Evolutionary conservation across 1,140 invertebrate genomes (phyloP).

Genomic region (Apolygus lucorum): DNA sequence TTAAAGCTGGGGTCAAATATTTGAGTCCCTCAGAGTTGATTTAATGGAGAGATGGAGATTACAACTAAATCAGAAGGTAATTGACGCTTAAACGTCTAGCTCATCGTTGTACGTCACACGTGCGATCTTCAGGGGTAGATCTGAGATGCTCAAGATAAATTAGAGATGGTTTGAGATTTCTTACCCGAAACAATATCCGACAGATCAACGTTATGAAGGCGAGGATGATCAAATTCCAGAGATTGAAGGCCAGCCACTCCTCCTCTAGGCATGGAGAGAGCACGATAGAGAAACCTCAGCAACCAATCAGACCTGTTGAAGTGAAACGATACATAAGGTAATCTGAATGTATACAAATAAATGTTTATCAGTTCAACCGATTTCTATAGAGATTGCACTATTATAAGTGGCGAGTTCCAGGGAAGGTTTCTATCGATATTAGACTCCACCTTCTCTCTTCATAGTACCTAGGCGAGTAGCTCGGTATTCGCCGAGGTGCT

Average conservation of each 20-base stretch:
- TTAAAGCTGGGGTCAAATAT: too few relatives aligned
- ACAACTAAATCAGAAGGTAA: conserved; percentile 11
- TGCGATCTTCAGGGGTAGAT: neutral
- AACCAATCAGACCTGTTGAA: conserved; percentile 51
- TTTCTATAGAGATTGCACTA: too few relatives aligned
- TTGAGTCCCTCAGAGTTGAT: too few relatives aligned
- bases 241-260: conserved; percentile 54
- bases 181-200: conserved; percentile 46
- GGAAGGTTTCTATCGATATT: too few relatives aligned
- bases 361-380: neutral
- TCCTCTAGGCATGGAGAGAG: conserved; percentile 47
- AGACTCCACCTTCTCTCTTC: too few relatives aligned
- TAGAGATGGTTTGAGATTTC: conserved; percentile 14
- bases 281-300: conserved; percentile 57
- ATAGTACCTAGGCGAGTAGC: too few relatives aligned
- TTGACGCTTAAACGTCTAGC: neutral
- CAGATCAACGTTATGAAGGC: conserved; percentile 54
- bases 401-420: too few relatives aligned
- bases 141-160: too few relatives aligned
- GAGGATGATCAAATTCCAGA: conserved; percentile 45
- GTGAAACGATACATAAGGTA: neutral
- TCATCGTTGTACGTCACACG: neutral
- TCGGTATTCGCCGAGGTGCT: too few relatives aligned
- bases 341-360: neutral
- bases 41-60: too few relatives aligned